Evolutionary conservation across 2,888 invertebrate species (phyloP), one percentile per base, ranked within the genome.

Genomic region (Baccha elongata): DNA sequence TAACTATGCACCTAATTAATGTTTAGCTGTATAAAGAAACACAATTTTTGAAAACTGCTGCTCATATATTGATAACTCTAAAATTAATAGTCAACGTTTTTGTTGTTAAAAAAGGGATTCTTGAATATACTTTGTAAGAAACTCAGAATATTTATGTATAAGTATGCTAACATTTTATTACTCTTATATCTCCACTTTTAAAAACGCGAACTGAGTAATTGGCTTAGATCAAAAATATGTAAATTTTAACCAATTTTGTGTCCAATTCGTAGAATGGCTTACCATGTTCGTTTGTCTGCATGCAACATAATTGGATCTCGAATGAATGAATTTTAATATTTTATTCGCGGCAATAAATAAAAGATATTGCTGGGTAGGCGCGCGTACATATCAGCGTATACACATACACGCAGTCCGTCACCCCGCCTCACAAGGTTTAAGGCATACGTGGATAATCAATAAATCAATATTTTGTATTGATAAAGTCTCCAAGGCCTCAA

Each of bases 401-500:
- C 8, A 13, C 13, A 44, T 21, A 46, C 53, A 44, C 53, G 42
- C 15, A 19, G 29, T 64, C 44, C 40, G 71, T 44, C 37, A 15
- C 26, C 26, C 40, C 58, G 50, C 62, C 46, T 35, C 13, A 11
- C 50, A 32, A 40, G 29, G 10, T 7, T n/a, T 8, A 29, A 19
- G 3, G 23, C 6, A 35, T 19, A 15, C 26, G 15, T 4, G 53
- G 72, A 67, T 58, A 85, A 86, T 85, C 85, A 85, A 86, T 86
- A 85, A 85, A 86, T 86, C 86, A 85, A 86, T 85, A 85, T 84
- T 84, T 80, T 76, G 76, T 76, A 74, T 78, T 85, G 84, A 81
- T 83, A 85, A 79, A 72, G 79, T 85, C 86, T 85, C 85, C 81
- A 76, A 85, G 85, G 85, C 79, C 84, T 85, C 75, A 85, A 86